Percentiles rank a stretch among this genome's conserved stretches.
phyloP scores from a whole-genome alignment of 2,113 vertebrate species.

The Asarcornis scutulata region DNA sequence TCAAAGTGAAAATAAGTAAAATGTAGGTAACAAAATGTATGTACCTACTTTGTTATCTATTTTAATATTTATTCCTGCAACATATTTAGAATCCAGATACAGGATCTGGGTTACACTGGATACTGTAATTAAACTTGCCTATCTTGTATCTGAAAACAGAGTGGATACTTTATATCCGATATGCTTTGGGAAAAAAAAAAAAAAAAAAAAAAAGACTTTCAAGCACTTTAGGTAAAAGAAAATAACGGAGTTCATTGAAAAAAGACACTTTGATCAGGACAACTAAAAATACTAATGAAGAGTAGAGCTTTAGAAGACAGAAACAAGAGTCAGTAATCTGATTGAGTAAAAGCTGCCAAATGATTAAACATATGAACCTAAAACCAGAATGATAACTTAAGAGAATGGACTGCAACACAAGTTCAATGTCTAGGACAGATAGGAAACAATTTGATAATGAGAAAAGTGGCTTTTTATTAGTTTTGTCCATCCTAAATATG shows the following conservation, averaged over 20 bases:
- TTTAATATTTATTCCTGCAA: not conserved
- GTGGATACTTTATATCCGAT: rapidly evolving
- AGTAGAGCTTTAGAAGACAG: not conserved
- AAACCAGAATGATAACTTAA: not conserved
- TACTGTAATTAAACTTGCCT: not conserved
- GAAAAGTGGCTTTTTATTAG: not conserved
- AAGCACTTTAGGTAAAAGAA: not conserved
- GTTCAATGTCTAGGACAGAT: not conserved
- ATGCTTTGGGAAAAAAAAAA: not conserved
- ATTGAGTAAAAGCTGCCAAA: not conserved
- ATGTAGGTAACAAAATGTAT: not conserved
- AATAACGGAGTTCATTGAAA: not conserved
- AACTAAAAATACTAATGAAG: not conserved
- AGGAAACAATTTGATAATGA: not conserved
- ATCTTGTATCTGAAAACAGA: not conserved
- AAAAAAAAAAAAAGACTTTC: not conserved
- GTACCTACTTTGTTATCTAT: not conserved
- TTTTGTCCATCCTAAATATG: not conserved
- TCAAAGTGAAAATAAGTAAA: not conserved
- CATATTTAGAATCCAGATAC: not conserved
- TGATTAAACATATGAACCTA: not conserved
- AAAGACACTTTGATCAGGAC: not conserved
- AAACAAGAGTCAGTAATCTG: not conserved
- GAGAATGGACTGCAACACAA: not conserved
- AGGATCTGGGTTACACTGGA: not conserved